These are phyloP conservation scores for Meloidogyne exigua DNA, from an alignment of 1,140 invertebrate species.

Conservation along the genomic window DNA sequence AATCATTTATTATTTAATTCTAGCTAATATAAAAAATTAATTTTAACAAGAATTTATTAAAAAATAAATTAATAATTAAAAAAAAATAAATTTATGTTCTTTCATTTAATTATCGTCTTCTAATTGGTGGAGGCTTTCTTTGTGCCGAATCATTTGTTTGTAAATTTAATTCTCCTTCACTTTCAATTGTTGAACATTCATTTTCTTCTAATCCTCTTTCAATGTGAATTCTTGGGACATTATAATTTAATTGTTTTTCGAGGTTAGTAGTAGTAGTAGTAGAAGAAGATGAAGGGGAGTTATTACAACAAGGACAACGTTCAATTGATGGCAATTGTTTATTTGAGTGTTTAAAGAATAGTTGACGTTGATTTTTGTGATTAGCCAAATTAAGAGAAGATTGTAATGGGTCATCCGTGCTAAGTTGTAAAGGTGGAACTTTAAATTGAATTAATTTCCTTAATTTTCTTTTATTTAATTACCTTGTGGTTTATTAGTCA, in stretches of 20 bases:
- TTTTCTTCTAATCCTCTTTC: neutral
- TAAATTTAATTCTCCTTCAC: neutral
- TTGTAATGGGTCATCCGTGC: constrained; percentile 3
- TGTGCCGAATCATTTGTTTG: neutral
- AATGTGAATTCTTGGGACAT: neutral
- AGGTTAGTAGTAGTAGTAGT: neutral
- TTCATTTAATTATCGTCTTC: neutral
- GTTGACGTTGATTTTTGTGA: neutral
- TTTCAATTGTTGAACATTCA: neutral
- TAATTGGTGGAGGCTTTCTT: neutral
- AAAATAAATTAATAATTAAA: no score
- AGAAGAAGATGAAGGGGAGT: neutral
- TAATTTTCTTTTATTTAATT: neutral
- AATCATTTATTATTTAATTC: no score
- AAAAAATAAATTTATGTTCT: no score
- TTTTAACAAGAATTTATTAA: no score
- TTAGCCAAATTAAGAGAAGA: neutral
- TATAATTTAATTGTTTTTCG: neutral
- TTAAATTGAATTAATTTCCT: no score
- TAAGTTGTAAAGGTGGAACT: constrained; percentile 19
- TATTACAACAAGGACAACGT: constrained; percentile 26
- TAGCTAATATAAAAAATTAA: no score
- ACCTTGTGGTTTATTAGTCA: neutral
- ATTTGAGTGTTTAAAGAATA: neutral
- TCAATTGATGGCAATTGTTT: constrained; percentile 13